Evolutionary conservation across 2,888 invertebrate species (phyloP).

Genomic region (Drosophila pegasa): DNA sequence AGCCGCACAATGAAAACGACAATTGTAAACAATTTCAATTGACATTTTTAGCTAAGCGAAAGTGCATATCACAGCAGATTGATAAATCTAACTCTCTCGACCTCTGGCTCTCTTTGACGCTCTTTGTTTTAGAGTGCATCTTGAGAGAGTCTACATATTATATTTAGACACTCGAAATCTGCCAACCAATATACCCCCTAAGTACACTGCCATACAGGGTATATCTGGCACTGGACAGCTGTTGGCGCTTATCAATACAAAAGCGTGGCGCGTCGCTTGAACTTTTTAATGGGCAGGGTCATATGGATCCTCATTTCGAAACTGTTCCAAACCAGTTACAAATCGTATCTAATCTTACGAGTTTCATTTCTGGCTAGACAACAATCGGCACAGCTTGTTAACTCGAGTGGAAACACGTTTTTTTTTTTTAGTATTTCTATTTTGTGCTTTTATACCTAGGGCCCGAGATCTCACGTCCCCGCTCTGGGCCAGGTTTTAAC

Average conservation of each 20-base stretch:
- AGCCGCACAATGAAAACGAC: conserved; percentile 47
- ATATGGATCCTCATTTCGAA: background rate
- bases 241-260: conserved; percentile 24
- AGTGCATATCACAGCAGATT: conserved; percentile 61
- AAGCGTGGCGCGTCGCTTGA: conserved; percentile 10
- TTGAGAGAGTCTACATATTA: conserved; percentile 61
- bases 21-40: conserved; percentile 55
- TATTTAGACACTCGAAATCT: too few species aligned
- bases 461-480: conserved; percentile 24
- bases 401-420: conserved; percentile 41
- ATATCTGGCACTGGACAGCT: conserved; percentile 17
- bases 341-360: conserved; percentile 2
- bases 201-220: background rate
- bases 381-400: conserved; percentile 1
- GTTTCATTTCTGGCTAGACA: background rate
- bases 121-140: conserved; percentile 17
- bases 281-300: background rate
- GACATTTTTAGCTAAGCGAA: conserved; percentile 42
- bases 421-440: too few species aligned
- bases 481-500: conserved; percentile 39
- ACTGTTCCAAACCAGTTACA: conserved; percentile 38
- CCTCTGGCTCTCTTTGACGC: background rate
- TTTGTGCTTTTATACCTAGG: background rate
- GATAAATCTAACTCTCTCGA: conserved; percentile 9
- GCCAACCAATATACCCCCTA: background rate